Evolutionary conservation across 2,888 invertebrate genomes (phyloP), one percentile per base, ranked within the genome.

Genomic region (Trimorus sp.): DNA sequence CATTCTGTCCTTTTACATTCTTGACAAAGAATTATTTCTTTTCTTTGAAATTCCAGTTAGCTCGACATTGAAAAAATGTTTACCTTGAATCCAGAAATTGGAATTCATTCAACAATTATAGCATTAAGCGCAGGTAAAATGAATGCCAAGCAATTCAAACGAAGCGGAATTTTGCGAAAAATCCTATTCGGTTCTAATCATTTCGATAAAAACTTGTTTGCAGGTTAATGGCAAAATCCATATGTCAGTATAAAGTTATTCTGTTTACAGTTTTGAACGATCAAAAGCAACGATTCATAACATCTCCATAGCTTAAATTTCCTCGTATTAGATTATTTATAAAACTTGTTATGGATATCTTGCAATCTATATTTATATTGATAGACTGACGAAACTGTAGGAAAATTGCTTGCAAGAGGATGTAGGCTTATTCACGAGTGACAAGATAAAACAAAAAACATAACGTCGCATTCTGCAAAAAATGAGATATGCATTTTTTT

Each of bases 361-460:
- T 69, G 66, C 68, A 79, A 68, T 79, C 66, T 73, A 79, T 73
- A 74, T 70, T 80, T 71, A 70, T 71, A 76, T 63, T 3, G 51
- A 71, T 80, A 81, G 70, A 80, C 66, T 66, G 80, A 71, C 48
- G 69, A n/a, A 70, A 60, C 42, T 80, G 69, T 63, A 75, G 62
- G 73, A 69, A 71, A 40, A 68, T 79, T 66, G 74, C 79, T 68
- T 79, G 42, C 45, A 49, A 69, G 49, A 73, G 36, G n/a, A 42
- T 54, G 42, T 73, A 79, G 53, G 66, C 14, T n/a, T 48, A n/a
- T 48, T 7, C 11, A 1, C 11, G 45, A 45, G 12, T 12, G 45
- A 45, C 2, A 2, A 11, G 12, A 45, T 45, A 12, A 9, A 45
- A 45, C 26, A 26, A 26, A 26, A 26, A 26, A 26, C n/a, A 26